A percentile compares a stretch with the other conserved stretches of the same genome.
Conservation (phyloP, 2,113 vertebrate species). For the Indicator maculatus region DNA sequence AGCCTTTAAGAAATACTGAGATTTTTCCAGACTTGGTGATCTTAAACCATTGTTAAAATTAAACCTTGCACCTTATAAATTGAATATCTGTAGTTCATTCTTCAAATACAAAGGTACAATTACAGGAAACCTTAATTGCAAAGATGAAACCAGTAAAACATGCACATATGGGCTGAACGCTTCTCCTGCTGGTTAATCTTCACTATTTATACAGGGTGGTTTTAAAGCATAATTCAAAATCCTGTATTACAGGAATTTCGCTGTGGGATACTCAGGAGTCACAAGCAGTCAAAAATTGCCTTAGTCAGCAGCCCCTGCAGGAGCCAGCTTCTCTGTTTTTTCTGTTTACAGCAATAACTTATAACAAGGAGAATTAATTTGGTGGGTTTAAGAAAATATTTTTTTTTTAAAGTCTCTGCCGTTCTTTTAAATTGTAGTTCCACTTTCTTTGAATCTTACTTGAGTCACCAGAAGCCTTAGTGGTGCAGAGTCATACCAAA, state of each 20-base stretch:
- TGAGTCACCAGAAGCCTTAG: background rate
- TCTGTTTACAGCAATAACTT: conserved; percentile 43
- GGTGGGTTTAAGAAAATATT: background rate
- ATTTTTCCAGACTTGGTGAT: background rate
- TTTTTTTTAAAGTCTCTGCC: background rate
- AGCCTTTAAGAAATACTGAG: background rate
- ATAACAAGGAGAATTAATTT: background rate
- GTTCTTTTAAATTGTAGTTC: background rate
- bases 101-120: conserved; percentile 1
- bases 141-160: background rate
- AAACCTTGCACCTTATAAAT: conserved; percentile 34
- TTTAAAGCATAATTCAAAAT: conserved; percentile 40
- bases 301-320: conserved; percentile 31
- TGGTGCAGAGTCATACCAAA: accelerated
- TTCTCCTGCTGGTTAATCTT: conserved; percentile 52
- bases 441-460: background rate
- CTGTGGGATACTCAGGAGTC: conserved; percentile 48
- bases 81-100: conserved; percentile 27
- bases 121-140: conserved; percentile 14
- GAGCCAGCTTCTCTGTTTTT: background rate
- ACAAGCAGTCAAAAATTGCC: background rate
- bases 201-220: conserved; percentile 15
- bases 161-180: background rate
- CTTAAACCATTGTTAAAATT: background rate
- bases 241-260: background rate